A percentile compares a stretch with the other conserved stretches of the same genome.
phyloP scores from a whole-genome alignment of 2,797 vertebrate species.

The Capromys pilorides region DNA sequence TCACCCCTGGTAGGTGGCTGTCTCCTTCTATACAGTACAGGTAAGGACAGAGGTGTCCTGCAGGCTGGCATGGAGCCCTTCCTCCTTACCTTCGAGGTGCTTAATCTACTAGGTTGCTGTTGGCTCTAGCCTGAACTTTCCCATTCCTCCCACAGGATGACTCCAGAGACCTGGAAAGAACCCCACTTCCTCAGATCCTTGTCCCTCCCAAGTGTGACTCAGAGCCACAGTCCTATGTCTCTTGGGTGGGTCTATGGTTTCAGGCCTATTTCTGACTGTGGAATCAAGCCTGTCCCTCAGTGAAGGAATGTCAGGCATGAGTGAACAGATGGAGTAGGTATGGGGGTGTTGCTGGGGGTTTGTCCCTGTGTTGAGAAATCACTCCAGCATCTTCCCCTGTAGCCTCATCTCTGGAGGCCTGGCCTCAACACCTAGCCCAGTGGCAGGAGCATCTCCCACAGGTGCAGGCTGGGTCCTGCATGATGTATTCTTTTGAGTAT shows the following conservation, averaged over 20 bases:
- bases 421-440: not conserved
- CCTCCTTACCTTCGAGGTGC: not conserved
- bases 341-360: constrained; percentile 66
- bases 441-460: not conserved
- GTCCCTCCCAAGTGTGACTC: not conserved
- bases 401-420: not conserved
- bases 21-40: not conserved
- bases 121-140: not conserved
- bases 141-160: rapidly evolving
- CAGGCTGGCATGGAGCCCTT: not conserved
- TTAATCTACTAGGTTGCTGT: not conserved
- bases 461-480: not conserved
- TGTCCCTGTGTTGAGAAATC: constrained; percentile 60
- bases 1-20: not conserved
- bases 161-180: not conserved
- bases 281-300: constrained; percentile 70
- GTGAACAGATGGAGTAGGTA: constrained; percentile 73
- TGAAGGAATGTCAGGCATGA: constrained; percentile 75
- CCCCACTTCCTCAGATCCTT: not conserved
- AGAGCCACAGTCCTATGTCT: not conserved
- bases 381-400: constrained; percentile 59
- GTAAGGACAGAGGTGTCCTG: not conserved
- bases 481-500: not conserved
- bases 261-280: constrained; percentile 77
- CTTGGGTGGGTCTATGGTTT: constrained; percentile 63